Conservation (phyloP, 2,888 invertebrate genomes). For the Venusia cambrica region DNA sequence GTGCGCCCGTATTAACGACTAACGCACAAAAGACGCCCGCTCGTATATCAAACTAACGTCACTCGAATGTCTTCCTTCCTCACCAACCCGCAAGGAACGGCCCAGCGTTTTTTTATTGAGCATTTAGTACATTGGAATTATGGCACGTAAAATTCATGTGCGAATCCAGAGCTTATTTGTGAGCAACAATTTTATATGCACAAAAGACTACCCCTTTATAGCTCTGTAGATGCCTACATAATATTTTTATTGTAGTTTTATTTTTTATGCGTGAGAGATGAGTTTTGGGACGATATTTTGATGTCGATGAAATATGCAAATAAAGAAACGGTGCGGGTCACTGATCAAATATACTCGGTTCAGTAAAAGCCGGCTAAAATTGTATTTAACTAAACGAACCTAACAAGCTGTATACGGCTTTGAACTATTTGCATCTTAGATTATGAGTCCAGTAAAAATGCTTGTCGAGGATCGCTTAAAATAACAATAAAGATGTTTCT, state of each 20-base stretch:
- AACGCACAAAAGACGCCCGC: constrained; percentile 70
- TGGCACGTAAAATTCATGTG: constrained; percentile 60
- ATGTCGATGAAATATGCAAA: constrained; percentile 16
- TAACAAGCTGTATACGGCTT: too few species aligned
- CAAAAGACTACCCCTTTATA: constrained; percentile 23
- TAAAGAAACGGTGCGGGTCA: constrained; percentile 4
- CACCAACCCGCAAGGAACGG: constrained; percentile 65
- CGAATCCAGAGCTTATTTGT: constrained; percentile 31
- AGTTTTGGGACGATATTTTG: constrained; percentile 15
- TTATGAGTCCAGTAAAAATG: too few species aligned
- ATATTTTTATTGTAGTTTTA: constrained; percentile 16
- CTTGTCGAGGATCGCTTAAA: too few species aligned
- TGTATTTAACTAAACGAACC: too few species aligned
- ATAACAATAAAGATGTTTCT: too few species aligned
- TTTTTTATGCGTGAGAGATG: constrained; percentile 11
- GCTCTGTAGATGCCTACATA: constrained; percentile 11
- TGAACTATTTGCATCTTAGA: too few species aligned
- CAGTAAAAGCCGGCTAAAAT: too few species aligned
- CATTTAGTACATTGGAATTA: constrained; percentile 66
- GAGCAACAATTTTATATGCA: constrained; percentile 28
- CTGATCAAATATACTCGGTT: constrained; percentile 3
- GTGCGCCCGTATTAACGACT: constrained; percentile 71
- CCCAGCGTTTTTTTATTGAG: constrained; percentile 68
- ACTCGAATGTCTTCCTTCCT: constrained; percentile 79
- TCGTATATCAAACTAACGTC: constrained; percentile 80